These are phyloP conservation scores for Temnopleurus reevesii DNA, from an alignment of 53 echinoderm and acorn worm genomes.

Conservation along the genomic window DNA sequence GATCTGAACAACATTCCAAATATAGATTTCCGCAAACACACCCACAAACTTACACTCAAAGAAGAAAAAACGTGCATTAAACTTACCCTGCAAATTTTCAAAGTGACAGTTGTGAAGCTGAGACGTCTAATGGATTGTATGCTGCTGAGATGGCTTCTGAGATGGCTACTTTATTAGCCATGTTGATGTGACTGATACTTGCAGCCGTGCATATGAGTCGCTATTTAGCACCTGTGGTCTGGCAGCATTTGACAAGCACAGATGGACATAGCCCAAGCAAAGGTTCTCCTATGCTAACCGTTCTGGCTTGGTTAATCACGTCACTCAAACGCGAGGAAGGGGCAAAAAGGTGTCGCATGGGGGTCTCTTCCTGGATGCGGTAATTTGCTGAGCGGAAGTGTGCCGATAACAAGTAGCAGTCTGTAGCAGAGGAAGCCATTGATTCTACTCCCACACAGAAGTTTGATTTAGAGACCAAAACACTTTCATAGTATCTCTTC, in stretches of 20 bases:
- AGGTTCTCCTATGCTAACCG: conserved; percentile 15
- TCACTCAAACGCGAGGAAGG: conserved; percentile 24
- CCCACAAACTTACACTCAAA: no score
- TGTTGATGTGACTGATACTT: not conserved
- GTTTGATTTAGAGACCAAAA: conserved; percentile 24
- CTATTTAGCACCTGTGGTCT: not conserved
- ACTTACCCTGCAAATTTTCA: conserved; percentile 1
- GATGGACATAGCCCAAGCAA: conserved; percentile 27
- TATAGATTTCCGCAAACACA: not conserved
- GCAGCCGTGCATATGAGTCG: not conserved
- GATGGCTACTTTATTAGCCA: not conserved
- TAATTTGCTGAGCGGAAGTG: conserved; percentile 52
- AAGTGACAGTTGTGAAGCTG: not conserved
- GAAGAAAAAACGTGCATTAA: not conserved
- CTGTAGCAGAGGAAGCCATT: conserved; percentile 32
- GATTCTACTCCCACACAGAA: conserved; percentile 42
- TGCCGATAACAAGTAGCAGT: conserved; percentile 36
- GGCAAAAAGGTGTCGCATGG: conserved; percentile 44
- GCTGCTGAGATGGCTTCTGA: not conserved
- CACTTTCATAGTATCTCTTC: not conserved
- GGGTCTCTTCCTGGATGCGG: conserved; percentile 53
- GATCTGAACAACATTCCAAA: no score
- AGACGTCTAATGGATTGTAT: not conserved
- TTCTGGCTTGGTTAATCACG: conserved; percentile 25
- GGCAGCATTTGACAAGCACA: conserved; percentile 29